Base-by-base conservation (phyloP, 30 jellyfish, hydroid and myxozoan genomes). In the Turritopsis rubra region DNA sequence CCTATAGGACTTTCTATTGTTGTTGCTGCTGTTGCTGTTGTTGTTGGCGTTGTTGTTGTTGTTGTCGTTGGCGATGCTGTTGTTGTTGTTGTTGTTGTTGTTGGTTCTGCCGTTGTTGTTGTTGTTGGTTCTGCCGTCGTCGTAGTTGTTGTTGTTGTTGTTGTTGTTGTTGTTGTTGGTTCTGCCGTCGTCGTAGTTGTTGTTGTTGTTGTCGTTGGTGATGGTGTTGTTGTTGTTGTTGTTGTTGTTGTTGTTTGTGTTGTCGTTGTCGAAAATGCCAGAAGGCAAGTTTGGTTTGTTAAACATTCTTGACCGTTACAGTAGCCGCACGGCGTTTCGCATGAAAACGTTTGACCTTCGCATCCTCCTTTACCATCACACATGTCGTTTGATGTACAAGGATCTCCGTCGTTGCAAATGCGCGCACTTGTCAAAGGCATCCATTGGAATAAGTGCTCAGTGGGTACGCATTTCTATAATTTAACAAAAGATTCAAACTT, bases 221-320 rank as follows among this genome's bases (percentile, higher is more conserved):
- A 7, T 9, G 77, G 9, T 27, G 77, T 68, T 0, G 76, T 66
- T 26, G 76, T 66, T 8, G 76, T 66, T 17, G 76, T 66, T 66
- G 7, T 17, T 26, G 77, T 9, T 0, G 77, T 68, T 19, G 77
- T 68, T 1, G 77, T 68, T 0, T 16, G 9, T 22, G 77, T 68
- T 19, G 77, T 27, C 21, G 77, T 68, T 27, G 77, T 68, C 19
- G 77, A 7, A 8, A 8, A 9, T 68, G 28, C 31, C 30, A 27
- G 16, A 0, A 27, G 17, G 19, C 77, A 68, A 9, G 77, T 19
- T 19, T 8, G 28, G 21, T 68, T 68, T 19, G 30, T 23, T n/a
- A 68, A 68, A 19, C 77, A 68, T 27, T 23, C 28, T 27, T n/a
- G 28, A 22, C 77, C 77, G 21, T 68, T 68, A 68, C 77, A 68